A percentile compares a stretch with the other conserved stretches of the same genome.
Evolutionary conservation across 2,113 vertebrate species (phyloP).

Genomic region (Caretta caretta): DNA sequence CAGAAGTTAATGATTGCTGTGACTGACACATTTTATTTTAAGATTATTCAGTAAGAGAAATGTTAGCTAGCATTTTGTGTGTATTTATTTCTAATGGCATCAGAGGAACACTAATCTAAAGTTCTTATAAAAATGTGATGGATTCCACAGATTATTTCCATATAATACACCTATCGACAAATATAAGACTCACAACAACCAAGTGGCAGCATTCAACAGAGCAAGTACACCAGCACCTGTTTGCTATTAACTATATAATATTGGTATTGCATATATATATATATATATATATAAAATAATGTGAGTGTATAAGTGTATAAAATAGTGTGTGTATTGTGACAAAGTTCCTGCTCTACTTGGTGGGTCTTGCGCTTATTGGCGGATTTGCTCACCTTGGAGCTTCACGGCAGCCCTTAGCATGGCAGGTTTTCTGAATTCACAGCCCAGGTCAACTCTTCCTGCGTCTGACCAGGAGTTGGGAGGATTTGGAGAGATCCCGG

Average conservation of each 20-base stretch:
- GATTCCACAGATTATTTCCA: neutral
- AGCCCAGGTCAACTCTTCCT: no score
- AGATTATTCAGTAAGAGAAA: conserved; percentile 5
- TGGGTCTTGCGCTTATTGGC: no score
- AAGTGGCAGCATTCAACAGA: neutral
- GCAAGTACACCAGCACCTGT: neutral
- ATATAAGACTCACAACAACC: neutral
- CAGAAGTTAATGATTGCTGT: conserved; percentile 23
- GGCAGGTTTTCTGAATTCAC: no score
- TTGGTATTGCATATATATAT: neutral
- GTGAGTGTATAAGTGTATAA: no score
- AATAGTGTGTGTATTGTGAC: no score
- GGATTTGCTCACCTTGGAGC: no score
- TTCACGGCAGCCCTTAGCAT: no score
- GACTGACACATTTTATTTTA: neutral
- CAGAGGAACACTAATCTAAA: neutral
- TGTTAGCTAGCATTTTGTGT: conserved; percentile 8
- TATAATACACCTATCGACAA: neutral
- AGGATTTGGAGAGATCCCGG: no score
- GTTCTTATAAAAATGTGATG: neutral
- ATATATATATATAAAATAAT: no score
- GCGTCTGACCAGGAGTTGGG: no score
- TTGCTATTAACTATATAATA: neutral
- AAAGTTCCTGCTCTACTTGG: no score
- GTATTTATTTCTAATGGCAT: neutral